These are phyloP conservation scores for Spodoptera picta DNA, from an alignment of 2,888 invertebrate genomes.

Conservation along the genomic window DNA sequence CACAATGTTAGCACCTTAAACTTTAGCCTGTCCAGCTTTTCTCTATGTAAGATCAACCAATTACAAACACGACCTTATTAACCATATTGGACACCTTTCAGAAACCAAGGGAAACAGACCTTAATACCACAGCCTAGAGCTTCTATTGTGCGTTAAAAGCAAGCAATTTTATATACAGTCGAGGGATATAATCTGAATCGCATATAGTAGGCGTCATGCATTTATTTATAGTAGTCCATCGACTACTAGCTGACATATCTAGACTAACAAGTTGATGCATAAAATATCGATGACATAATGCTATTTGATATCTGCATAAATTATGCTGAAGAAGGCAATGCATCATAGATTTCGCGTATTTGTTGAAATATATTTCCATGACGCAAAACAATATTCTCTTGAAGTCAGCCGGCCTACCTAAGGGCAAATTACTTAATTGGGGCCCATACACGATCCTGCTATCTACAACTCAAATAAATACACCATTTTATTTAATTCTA, in stretches of 20 bases:
- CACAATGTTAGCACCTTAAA: not conserved
- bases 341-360: not conserved
- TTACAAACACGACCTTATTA: not conserved
- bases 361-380: not conserved
- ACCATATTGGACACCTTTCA: conserved; percentile 2
- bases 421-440: not conserved
- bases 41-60: not conserved
- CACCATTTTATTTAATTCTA: conserved; percentile 19
- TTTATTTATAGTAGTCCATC: not conserved
- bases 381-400: not conserved
- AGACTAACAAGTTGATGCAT: conserved; percentile 3
- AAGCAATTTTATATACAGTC: conserved; percentile 47
- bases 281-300: conserved; percentile 35
- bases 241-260: not conserved
- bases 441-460: not conserved
- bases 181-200: conserved; percentile 17
- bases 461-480: conserved; percentile 18
- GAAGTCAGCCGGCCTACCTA: too few relatives aligned
- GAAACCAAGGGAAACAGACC: conserved; percentile 3
- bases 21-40: not conserved
- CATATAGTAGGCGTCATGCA: conserved; percentile 12
- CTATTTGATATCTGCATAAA: conserved; percentile 10
- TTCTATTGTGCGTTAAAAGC: conserved; percentile 51
- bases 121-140: conserved; percentile 51
- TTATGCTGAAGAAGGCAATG: conserved; percentile 19